Evolutionary conservation across 2,888 invertebrate species (phyloP).

Genomic region (Rhodophaea formosa): DNA sequence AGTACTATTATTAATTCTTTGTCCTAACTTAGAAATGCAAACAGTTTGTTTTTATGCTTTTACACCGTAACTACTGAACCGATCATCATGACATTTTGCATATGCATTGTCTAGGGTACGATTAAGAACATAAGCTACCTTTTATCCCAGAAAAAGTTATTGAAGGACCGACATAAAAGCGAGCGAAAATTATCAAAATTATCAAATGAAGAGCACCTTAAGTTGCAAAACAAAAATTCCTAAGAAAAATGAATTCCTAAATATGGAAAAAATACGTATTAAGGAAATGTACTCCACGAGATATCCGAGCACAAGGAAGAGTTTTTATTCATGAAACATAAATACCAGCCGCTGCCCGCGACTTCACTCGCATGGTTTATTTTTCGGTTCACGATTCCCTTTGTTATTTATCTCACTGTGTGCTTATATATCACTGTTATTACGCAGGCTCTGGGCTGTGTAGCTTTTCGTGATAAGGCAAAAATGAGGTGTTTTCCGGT

Average conservation of each 20-base stretch:
- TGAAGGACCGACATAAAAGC: no score
- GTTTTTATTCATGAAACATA: background rate
- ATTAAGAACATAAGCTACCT: no score
- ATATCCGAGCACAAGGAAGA: background rate
- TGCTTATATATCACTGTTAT: conserved; percentile 10
- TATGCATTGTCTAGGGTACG: no score
- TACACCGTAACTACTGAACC: no score
- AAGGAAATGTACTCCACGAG: background rate
- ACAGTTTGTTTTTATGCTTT: no score
- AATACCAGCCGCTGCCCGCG: background rate
- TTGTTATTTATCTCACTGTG: conserved; percentile 6
- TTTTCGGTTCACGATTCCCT: background rate
- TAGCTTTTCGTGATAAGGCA: conserved; percentile 9
- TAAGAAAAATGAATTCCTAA: background rate
- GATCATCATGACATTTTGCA: background rate
- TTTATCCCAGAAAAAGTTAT: no score
- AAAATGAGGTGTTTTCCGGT: conserved; percentile 10
- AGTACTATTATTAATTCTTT: no score
- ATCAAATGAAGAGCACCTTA: background rate
- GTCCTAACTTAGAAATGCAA: no score
- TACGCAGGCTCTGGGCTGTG: background rate
- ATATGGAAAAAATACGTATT: background rate
- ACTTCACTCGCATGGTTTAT: conserved; percentile 3
- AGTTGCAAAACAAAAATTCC: background rate
- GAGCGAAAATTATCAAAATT: no score